Conservation (phyloP, 2,797 vertebrate genomes). For the Eulemur coronatus region DNA sequence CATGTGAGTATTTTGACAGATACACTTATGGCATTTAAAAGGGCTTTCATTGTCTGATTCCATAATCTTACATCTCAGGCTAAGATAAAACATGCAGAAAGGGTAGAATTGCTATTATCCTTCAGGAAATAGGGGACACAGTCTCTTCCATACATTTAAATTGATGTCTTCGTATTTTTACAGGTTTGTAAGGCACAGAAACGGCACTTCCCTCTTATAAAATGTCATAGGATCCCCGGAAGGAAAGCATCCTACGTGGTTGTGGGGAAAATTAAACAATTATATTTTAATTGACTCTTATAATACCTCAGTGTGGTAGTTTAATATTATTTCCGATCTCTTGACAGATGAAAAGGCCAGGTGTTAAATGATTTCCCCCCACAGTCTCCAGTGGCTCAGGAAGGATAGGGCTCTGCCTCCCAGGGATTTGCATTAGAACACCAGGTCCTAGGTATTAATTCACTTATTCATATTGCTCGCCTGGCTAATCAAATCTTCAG, state of each 20-base stretch:
- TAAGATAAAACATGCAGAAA: slow-evolving; percentile 68
- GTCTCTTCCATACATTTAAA: slow-evolving; percentile 52
- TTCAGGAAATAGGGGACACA: slow-evolving; percentile 57
- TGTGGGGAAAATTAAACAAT: slow-evolving; percentile 37
- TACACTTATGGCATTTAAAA: slow-evolving; percentile 19
- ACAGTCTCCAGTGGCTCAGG: not conserved
- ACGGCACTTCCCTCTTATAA: not conserved
- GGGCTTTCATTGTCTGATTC: not conserved
- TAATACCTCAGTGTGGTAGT: not conserved
- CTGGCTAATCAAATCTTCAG: not conserved
- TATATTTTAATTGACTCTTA: slow-evolving; percentile 12
- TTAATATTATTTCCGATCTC: not conserved
- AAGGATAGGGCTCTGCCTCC: not conserved
- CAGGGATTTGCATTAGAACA: not conserved
- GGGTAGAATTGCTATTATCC: slow-evolving; percentile 47
- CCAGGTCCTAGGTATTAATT: not conserved
- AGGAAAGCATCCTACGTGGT: not conserved
- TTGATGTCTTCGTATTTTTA: slow-evolving; percentile 51
- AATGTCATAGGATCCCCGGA: not conserved
- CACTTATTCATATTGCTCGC: not conserved
- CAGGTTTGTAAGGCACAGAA: slow-evolving; percentile 62
- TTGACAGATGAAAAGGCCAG: not conserved
- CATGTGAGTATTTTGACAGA: slow-evolving; percentile 40
- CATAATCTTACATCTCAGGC: slow-evolving; percentile 55
- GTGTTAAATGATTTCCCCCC: not conserved